Evolutionary conservation across 1,140 invertebrate species (phyloP), one percentile per base, ranked within the genome.

Genomic region (Cylas formicarius): DNA sequence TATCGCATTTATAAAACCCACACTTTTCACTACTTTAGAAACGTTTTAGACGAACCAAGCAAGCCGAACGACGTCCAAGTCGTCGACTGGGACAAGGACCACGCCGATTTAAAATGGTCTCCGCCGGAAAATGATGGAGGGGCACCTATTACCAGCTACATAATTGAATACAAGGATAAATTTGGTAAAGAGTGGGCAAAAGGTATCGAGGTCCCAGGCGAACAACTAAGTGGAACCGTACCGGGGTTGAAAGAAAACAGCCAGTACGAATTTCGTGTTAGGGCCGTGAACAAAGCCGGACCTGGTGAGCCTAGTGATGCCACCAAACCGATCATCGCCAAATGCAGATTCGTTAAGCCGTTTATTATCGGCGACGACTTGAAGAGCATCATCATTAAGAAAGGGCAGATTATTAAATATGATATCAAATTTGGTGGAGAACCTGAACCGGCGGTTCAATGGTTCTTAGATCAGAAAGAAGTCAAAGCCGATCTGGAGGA

Each of bases 371-470:
- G 90, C 11, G 86, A 93, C 53, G 82, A 78, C 28, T 68, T 96
- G 7, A 84, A 82, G 31, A 82, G 84, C 62, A 76, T 96, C 27
- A 84, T 93, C 3, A 82, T 97, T 2, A 96, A 96, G 62, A 96
- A 95, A 65, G 90, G 90, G 19, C 89, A 94, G 69, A 81, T 88
- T 4, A 86, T 95, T 53, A 83, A 88, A 53, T 92, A 84, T 58
- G 92, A 96, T 56, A 90, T 97, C 26, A 92, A 92, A 59, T 95
- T 90, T 56, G 89, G 85, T 40, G 92, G 92, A 63, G 92, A 96
- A 67, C 93, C 93, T 2, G 87, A 93, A 67, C 93, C 93, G 9
- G 82, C 86, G 58, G 88, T 90, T 10, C 80, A 76, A 44, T 97
- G 93, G 93, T 61, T 73, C 36, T 70, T 72, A 47, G 72, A 72